These are phyloP conservation scores for Chromobotia macracanthus DNA, from an alignment of 2,797 vertebrate species.

Conservation along the genomic window DNA sequence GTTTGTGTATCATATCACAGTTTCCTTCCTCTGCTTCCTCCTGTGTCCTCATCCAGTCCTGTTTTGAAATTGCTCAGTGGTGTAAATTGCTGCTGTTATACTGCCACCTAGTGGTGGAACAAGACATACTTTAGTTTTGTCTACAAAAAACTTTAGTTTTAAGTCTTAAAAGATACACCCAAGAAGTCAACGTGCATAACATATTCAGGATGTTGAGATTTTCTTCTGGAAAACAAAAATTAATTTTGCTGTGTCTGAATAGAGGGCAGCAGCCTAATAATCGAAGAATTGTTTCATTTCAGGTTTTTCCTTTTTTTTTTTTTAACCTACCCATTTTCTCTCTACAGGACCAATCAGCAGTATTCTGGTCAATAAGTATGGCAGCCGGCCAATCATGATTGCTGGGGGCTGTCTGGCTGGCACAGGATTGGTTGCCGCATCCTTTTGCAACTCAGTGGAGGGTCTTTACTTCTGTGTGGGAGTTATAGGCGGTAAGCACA, in stretches of 20 bases:
- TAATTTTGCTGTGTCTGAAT: too few species aligned
- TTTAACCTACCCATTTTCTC: not conserved
- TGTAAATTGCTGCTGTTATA: not conserved
- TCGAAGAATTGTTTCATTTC: too few species aligned
- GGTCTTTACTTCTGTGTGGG: constrained; percentile 94
- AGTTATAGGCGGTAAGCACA: constrained; percentile 87
- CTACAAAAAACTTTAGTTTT: too few species aligned
- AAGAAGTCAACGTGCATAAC: too few species aligned
- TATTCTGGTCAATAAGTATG: constrained; percentile 91
- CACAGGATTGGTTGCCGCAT: constrained; percentile 83
- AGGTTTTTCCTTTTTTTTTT: not conserved
- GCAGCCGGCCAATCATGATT: constrained; percentile 91
- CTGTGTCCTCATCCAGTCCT: not conserved
- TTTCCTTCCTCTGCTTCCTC: constrained; percentile 12
- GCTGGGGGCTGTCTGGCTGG: constrained; percentile 84
- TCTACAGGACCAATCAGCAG: constrained; percentile 91
- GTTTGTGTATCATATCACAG: not conserved
- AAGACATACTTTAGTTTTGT: too few species aligned
- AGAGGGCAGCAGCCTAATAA: too few species aligned
- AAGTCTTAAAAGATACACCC: too few species aligned
- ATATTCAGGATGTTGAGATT: too few species aligned
- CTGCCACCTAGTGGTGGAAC: constrained; percentile 13
- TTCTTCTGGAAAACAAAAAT: too few species aligned
- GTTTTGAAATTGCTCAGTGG: not conserved
- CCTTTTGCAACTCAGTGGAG: constrained; percentile 90